Evolutionary conservation across 2,888 invertebrate genomes (phyloP).

Genomic region (Clunio marinus): DNA sequence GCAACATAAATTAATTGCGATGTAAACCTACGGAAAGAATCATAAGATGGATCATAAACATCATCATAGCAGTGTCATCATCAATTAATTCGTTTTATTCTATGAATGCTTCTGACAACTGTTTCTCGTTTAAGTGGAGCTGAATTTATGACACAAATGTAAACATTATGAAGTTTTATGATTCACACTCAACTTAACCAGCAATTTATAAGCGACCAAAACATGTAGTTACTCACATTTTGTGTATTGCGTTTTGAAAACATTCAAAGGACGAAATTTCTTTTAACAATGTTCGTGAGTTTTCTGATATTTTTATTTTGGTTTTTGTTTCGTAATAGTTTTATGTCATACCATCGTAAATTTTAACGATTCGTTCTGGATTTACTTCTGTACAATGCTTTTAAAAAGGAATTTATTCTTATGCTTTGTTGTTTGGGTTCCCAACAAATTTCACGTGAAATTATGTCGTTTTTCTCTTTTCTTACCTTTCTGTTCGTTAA

Average conservation of each 20-base stretch:
- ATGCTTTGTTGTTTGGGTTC: too few relatives aligned
- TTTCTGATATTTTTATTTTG: neutral
- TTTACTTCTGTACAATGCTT: too few relatives aligned
- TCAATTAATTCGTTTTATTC: neutral
- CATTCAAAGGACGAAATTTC: too few relatives aligned
- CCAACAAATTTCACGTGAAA: neutral
- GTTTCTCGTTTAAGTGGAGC: neutral
- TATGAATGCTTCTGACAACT: slow-evolving; percentile 5
- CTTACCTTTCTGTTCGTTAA: neutral
- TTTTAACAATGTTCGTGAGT: too few relatives aligned
- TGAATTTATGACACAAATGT: neutral
- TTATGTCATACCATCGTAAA: neutral
- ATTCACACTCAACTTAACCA: neutral
- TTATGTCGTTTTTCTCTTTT: too few relatives aligned
- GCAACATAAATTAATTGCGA: neutral
- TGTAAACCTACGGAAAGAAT: neutral
- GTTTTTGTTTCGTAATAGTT: neutral
- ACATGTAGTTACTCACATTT: too few relatives aligned
- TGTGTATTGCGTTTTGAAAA: too few relatives aligned
- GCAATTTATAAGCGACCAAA: neutral
- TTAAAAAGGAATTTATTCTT: too few relatives aligned
- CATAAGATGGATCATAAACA: neutral
- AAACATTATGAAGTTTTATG: neutral
- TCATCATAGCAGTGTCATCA: neutral
- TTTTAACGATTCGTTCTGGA: neutral